These are phyloP conservation scores for Achroia grisella DNA, from an alignment of 1,140 invertebrate genomes.

Conservation along the genomic window DNA sequence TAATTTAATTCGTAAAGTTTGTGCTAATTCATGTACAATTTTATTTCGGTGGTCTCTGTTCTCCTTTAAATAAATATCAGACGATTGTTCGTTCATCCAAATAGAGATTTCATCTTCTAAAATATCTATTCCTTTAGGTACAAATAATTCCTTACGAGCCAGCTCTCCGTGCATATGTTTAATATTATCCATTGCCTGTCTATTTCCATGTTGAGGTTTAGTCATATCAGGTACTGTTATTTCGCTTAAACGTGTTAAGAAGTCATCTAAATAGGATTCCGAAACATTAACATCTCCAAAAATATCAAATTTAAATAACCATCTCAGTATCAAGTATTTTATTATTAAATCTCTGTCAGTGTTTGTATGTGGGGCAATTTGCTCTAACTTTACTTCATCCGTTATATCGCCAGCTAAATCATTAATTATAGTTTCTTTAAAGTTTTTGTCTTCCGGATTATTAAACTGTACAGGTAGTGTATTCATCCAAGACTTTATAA, in stretches of 20 bases:
- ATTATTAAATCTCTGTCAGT: conserved; percentile 21
- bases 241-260: conserved; percentile 17
- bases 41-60: conserved; percentile 11
- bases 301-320: conserved; percentile 22
- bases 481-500: conserved; percentile 28
- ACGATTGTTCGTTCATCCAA: conserved; percentile 27
- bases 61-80: conserved; percentile 11
- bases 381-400: conserved; percentile 19
- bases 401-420: conserved; percentile 13
- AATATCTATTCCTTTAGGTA: conserved; percentile 14
- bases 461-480: conserved; percentile 18
- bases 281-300: conserved; percentile 17
- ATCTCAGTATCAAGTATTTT: conserved; percentile 21
- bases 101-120: conserved; percentile 32
- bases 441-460: conserved; percentile 6
- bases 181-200: conserved; percentile 13
- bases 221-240: conserved; percentile 17
- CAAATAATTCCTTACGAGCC: conserved; percentile 1
- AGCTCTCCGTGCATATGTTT: conserved; percentile 9
- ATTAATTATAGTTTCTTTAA: conserved; percentile 4
- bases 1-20: conserved; percentile 9
- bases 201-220: conserved; percentile 13
- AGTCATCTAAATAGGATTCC: conserved; percentile 15
- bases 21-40: conserved; percentile 17
- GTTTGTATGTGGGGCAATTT: conserved; percentile 12